phyloP scores from a whole-genome alignment of 2,888 invertebrate genomes.

The Celastrina argiolus region DNA sequence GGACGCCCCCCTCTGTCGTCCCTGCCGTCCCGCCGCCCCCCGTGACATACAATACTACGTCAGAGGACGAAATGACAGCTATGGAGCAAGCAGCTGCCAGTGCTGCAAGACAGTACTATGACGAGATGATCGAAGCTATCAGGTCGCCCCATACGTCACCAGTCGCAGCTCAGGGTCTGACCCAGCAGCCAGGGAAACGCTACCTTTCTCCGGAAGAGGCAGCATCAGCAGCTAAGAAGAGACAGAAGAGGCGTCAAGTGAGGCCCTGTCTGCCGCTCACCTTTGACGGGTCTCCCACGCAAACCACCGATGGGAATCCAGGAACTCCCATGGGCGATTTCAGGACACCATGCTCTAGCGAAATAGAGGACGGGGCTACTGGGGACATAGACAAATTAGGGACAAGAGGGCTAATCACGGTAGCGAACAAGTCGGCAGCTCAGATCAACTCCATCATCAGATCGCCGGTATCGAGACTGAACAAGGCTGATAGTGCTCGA shows the following conservation, averaged over 20 bases:
- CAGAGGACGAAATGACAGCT: neutral
- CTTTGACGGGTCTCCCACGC: neutral
- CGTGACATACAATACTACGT: neutral
- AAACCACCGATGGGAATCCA: no score
- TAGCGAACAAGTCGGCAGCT: no score
- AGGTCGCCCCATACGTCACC: neutral
- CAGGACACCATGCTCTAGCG: neutral
- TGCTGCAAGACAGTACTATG: neutral
- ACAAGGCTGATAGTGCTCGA: no score
- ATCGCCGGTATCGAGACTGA: no score
- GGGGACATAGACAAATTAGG: no score
- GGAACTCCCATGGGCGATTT: no score
- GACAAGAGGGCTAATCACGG: no score
- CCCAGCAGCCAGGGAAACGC: neutral
- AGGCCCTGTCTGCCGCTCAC: neutral
- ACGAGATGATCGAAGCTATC: neutral
- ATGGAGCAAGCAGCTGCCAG: neutral
- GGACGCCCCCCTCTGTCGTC: no score
- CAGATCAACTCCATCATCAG: no score
- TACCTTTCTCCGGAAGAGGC: neutral
- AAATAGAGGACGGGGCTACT: no score
- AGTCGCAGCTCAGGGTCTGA: no score
- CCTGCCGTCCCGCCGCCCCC: neutral
- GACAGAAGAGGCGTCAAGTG: neutral
- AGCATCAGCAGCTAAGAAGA: neutral